Conservation (phyloP, 2,797 vertebrate genomes). For the Bradypus variegatus region DNA sequence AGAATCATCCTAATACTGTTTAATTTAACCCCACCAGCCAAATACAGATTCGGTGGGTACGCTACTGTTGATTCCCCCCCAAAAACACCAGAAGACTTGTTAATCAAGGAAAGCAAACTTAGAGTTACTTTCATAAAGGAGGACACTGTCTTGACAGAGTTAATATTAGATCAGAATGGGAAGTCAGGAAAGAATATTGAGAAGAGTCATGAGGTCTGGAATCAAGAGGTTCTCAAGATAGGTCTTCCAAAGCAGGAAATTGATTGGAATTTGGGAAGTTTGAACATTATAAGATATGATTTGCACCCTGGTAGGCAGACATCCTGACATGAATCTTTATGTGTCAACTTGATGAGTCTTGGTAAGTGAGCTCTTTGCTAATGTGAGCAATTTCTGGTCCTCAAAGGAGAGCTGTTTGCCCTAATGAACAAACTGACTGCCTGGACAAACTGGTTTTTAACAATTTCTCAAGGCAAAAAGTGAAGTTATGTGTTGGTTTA, state of each 20-base stretch:
- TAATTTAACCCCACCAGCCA: not conserved
- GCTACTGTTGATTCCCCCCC: not conserved
- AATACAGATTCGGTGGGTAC: not conserved
- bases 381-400: not conserved
- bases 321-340: constrained; percentile 17
- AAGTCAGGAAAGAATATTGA: not conserved
- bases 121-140: not conserved
- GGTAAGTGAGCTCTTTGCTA: not conserved
- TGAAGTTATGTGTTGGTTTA: not conserved
- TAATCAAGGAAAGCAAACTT: constrained; percentile 21
- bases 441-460: not conserved
- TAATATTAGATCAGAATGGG: not conserved
- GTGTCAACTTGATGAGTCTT: not conserved
- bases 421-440: not conserved
- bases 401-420: not conserved
- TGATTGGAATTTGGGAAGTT: not conserved
- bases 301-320: not conserved
- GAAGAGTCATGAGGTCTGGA: not conserved
- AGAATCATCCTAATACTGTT: not conserved
- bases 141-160: not conserved
- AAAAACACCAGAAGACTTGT: not conserved
- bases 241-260: not conserved
- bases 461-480: not conserved
- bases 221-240: not conserved
- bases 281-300: not conserved